Evolutionary conservation across 2,888 invertebrate species (phyloP).

Genomic region (Mesoligia furuncula): DNA sequence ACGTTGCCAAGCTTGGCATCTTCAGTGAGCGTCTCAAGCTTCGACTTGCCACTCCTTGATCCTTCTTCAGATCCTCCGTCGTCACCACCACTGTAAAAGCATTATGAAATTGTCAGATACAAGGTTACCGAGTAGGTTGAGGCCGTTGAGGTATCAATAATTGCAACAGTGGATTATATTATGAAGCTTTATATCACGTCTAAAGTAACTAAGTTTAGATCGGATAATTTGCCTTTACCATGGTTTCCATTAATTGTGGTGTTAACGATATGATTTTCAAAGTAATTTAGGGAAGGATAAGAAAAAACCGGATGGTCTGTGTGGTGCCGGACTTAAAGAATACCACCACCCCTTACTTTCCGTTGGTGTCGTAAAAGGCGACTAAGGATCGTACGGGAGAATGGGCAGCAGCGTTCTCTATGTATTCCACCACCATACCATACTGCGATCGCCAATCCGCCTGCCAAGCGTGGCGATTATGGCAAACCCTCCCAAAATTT

Average conservation of each 20-base stretch:
- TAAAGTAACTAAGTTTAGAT: not conserved
- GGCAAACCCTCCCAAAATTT: too few relatives aligned
- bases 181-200: not conserved
- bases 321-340: too few relatives aligned
- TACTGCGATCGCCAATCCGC: too few relatives aligned
- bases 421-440: too few relatives aligned
- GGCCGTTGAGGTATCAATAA: too few relatives aligned
- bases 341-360: too few relatives aligned
- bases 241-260: not conserved
- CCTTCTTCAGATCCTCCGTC: slow-evolving; percentile 92
- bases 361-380: too few relatives aligned
- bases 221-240: not conserved
- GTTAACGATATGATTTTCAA: not conserved
- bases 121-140: not conserved
- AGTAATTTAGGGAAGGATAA: not conserved
- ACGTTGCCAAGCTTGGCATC: slow-evolving; percentile 94
- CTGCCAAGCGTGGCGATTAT: too few relatives aligned
- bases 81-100: slow-evolving; percentile 91
- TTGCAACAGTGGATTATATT: too few relatives aligned
- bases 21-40: slow-evolving; percentile 86
- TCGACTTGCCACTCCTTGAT: slow-evolving; percentile 85
- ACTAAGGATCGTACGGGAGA: too few relatives aligned
- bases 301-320: too few relatives aligned
- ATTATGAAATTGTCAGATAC: not conserved
- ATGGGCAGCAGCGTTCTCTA: too few relatives aligned